These are phyloP conservation scores for Melanotaenia duboulayi DNA, from an alignment of 2,113 vertebrate species.

Conservation along the genomic window DNA sequence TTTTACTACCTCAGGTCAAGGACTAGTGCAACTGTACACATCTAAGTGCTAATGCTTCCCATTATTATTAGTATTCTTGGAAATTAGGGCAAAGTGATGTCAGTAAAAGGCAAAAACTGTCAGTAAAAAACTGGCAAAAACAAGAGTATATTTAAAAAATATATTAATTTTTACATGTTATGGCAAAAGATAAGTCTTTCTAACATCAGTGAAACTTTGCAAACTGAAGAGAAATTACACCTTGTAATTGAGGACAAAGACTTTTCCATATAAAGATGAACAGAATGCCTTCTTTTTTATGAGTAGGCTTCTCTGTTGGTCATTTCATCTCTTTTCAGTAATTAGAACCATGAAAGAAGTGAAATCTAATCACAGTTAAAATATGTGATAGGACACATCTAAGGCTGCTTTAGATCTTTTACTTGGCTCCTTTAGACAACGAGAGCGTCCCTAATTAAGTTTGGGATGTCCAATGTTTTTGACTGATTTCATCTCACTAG, in stretches of 20 bases:
- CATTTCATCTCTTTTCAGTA: conserved; percentile 69
- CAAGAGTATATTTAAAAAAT: not conserved
- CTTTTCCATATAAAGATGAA: conserved; percentile 35
- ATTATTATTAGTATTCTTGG: conserved; percentile 3
- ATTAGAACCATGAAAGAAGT: conserved; percentile 66
- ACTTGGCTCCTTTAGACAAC: conserved; percentile 60
- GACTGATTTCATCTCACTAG: conserved; percentile 65
- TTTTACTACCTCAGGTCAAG: conserved; percentile 54
- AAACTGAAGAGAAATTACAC: not conserved
- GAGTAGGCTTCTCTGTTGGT: conserved; percentile 45
- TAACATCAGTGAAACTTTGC: not conserved
- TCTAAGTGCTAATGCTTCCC: not conserved
- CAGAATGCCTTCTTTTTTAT: not conserved
- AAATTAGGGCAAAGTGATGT: conserved; percentile 10
- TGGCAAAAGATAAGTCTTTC: not conserved
- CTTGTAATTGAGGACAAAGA: conserved; percentile 26
- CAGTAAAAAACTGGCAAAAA: not conserved
- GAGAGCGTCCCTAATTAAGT: conserved; percentile 69
- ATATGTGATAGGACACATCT: conserved; percentile 68
- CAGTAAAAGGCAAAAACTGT: not conserved
- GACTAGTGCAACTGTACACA: conserved; percentile 13
- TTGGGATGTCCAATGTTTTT: conserved; percentile 53
- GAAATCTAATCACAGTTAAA: conserved; percentile 51
- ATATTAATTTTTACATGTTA: not conserved
- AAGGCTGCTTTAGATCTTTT: conserved; percentile 63